These are phyloP conservation scores for Macrobrachium nipponense DNA, from an alignment of 1,140 invertebrate species.

Conservation along the genomic window DNA sequence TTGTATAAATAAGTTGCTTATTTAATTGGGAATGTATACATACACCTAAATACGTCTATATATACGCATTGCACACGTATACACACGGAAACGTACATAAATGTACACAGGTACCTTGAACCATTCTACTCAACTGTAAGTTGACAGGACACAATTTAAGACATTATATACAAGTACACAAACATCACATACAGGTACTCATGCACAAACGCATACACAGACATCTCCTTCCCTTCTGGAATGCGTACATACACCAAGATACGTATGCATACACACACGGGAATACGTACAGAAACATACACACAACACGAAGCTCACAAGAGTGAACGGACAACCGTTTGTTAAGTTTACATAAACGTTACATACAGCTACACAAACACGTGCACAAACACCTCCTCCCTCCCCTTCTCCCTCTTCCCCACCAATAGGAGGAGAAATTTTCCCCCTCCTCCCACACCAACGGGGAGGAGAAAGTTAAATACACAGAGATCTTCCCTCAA, in stretches of 20 bases:
- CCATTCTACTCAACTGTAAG: too few relatives aligned
- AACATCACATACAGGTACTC: neutral
- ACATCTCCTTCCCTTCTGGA: neutral
- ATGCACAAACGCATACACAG: neutral
- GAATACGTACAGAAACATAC: slow-evolving; percentile 4
- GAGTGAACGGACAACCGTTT: neutral
- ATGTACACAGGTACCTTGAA: neutral
- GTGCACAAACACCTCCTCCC: too few relatives aligned
- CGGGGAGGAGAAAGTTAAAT: too few relatives aligned
- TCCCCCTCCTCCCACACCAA: neutral
- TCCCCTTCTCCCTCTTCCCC: too few relatives aligned
- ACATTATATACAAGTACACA: slow-evolving; percentile 33
- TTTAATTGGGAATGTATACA: too few relatives aligned
- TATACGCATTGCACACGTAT: too few relatives aligned
- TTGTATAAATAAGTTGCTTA: too few relatives aligned
- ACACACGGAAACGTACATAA: slow-evolving; percentile 36
- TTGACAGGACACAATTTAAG: too few relatives aligned
- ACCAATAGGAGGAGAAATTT: too few relatives aligned
- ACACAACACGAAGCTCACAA: neutral
- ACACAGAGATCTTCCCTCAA: neutral
- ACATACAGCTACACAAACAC: too few relatives aligned
- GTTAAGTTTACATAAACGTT: too few relatives aligned
- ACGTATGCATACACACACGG: slow-evolving; percentile 17
- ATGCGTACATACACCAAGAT: neutral
- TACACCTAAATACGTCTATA: too few relatives aligned